phyloP scores from a whole-genome alignment of 2,113 vertebrate species.

The Nannobrachium achirus region DNA sequence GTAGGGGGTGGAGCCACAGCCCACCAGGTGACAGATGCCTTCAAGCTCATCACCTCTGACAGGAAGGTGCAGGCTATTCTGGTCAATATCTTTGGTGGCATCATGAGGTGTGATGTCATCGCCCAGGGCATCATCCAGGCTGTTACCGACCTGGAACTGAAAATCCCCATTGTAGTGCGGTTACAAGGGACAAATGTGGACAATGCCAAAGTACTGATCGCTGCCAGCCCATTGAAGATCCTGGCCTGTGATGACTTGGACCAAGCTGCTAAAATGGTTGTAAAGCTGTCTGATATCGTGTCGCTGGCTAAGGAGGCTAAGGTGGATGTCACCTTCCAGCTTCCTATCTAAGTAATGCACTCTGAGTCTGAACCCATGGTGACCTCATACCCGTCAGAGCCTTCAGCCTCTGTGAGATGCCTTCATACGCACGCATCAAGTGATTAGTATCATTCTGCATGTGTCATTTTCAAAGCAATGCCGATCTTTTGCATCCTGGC shows the following conservation, averaged over 20 bases:
- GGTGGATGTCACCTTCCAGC: constrained; percentile 97
- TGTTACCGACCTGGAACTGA: constrained; percentile 87
- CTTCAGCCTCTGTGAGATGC: no score
- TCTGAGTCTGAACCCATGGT: background rate
- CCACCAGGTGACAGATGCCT: constrained; percentile 91
- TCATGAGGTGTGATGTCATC: constrained; percentile 91
- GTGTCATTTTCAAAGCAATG: no score
- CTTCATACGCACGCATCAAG: no score
- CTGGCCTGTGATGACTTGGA: constrained; percentile 92
- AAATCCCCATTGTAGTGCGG: constrained; percentile 90
- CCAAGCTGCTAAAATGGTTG: constrained; percentile 93
- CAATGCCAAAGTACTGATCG: constrained; percentile 90
- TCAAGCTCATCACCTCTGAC: constrained; percentile 91
- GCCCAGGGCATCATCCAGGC: constrained; percentile 90
- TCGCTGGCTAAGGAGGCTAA: constrained; percentile 94
- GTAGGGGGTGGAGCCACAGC: constrained; percentile 90
- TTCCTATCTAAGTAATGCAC: constrained; percentile 86
- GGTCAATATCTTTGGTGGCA: constrained; percentile 93
- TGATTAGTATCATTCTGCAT: no score
- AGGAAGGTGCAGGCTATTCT: constrained; percentile 90
- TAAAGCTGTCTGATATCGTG: constrained; percentile 95
- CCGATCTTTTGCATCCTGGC: no score
- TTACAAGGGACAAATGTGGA: constrained; percentile 92
- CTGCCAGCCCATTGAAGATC: constrained; percentile 88
- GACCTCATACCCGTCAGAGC: background rate